These are phyloP conservation scores for Sander vitreus DNA, from an alignment of 2,113 vertebrate genomes.

Conservation along the genomic window DNA sequence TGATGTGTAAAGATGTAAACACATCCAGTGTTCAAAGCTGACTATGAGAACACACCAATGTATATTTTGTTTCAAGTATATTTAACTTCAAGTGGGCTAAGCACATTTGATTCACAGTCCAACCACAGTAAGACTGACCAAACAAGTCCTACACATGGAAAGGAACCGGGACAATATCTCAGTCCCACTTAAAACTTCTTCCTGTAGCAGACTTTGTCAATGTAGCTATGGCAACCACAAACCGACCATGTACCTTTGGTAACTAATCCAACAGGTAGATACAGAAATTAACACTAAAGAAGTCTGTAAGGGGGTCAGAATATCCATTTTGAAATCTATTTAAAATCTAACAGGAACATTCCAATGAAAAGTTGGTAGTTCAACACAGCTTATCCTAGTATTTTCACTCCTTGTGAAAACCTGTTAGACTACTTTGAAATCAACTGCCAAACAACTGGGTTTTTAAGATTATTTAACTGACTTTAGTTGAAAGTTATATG, in stretches of 20 bases:
- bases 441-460: not conserved
- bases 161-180: not conserved
- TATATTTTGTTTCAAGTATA: not conserved
- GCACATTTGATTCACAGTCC: not conserved
- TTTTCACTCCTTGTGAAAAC: not conserved
- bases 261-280: not conserved
- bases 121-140: not conserved
- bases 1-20: too few species aligned
- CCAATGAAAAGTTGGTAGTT: not conserved
- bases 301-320: not conserved
- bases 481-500: not conserved
- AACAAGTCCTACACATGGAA: not conserved
- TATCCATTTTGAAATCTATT: not conserved
- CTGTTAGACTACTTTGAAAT: not conserved
- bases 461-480: not conserved
- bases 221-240: not conserved
- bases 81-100: not conserved
- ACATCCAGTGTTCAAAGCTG: not conserved
- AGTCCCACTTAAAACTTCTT: not conserved
- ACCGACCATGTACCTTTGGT: not conserved
- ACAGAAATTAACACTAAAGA: not conserved
- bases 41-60: not conserved
- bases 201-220: conserved; percentile 1
- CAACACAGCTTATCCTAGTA: not conserved
- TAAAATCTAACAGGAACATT: not conserved